These are phyloP conservation scores for Drosophila albomicans DNA, from an alignment of 1,140 invertebrate genomes.

Conservation along the genomic window DNA sequence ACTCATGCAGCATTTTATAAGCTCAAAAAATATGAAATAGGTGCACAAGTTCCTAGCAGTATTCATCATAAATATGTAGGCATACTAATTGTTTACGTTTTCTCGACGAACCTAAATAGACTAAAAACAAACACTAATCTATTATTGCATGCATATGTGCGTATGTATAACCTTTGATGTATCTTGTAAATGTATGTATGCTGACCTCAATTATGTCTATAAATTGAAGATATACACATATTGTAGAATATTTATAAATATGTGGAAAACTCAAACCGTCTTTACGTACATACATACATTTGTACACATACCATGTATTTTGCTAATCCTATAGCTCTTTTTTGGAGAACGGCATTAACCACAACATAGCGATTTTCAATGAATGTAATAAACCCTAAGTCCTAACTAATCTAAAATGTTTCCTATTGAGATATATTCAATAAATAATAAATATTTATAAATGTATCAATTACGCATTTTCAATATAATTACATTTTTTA, in stretches of 20 bases:
- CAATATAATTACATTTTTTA: background rate
- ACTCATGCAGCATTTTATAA: slow-evolving; percentile 94
- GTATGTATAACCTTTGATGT: slow-evolving; percentile 74
- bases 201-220: slow-evolving; percentile 82
- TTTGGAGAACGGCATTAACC: slow-evolving; percentile 58
- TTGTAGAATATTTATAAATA: slow-evolving; percentile 33
- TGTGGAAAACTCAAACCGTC: slow-evolving; percentile 62
- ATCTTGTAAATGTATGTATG: slow-evolving; percentile 60
- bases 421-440: slow-evolving; percentile 65
- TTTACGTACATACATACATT: slow-evolving; percentile 67
- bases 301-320: slow-evolving; percentile 70
- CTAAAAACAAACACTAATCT: slow-evolving; percentile 37
- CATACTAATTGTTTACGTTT: slow-evolving; percentile 44
- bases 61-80: slow-evolving; percentile 56
- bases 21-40: slow-evolving; percentile 29
- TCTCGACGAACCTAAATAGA: slow-evolving; percentile 46
- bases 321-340: slow-evolving; percentile 77
- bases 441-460: slow-evolving; percentile 36
- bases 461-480: slow-evolving; percentile 39
- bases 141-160: slow-evolving; percentile 44
- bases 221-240: slow-evolving; percentile 72
- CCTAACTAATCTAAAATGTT: slow-evolving; percentile 49
- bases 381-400: slow-evolving; percentile 15
- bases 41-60: slow-evolving; percentile 62
- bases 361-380: slow-evolving; percentile 36